These are phyloP conservation scores for Gallinago jamesoni DNA, from an alignment of 2,113 vertebrate genomes.

Conservation along the genomic window DNA sequence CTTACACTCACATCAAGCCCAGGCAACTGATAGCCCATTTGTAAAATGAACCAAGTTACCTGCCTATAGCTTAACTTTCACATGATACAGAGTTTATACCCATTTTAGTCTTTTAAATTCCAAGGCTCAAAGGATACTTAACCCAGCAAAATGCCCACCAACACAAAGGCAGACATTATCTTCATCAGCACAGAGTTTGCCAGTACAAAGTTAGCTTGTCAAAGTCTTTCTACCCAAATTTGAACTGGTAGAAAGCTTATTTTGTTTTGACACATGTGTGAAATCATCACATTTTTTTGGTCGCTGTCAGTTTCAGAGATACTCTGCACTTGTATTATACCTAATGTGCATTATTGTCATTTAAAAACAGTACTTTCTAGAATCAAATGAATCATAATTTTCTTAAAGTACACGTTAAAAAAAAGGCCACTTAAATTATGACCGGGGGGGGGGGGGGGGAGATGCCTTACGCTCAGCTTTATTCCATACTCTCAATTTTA, in stretches of 20 bases:
- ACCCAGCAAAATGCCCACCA: background rate
- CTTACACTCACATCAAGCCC: background rate
- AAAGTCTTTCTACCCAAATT: background rate
- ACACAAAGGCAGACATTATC: background rate
- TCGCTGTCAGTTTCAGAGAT: background rate
- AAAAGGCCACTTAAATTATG: background rate
- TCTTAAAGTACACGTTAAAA: fast-evolving
- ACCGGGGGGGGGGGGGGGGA: background rate
- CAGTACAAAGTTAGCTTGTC: background rate
- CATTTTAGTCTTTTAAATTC: background rate
- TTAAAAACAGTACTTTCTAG: background rate
- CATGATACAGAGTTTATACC: background rate
- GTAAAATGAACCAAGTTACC: background rate
- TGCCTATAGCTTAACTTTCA: background rate
- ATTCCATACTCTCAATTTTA: background rate
- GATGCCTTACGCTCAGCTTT: background rate
- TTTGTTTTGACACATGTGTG: background rate
- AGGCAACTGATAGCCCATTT: background rate
- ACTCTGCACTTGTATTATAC: background rate
- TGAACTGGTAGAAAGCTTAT: background rate
- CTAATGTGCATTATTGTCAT: background rate
- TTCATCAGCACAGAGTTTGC: background rate
- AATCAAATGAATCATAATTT: background rate
- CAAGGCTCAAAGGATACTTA: background rate
- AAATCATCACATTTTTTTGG: background rate